Conservation (phyloP, 1,140 invertebrate species). For the Homalodisca vitripennis region DNA sequence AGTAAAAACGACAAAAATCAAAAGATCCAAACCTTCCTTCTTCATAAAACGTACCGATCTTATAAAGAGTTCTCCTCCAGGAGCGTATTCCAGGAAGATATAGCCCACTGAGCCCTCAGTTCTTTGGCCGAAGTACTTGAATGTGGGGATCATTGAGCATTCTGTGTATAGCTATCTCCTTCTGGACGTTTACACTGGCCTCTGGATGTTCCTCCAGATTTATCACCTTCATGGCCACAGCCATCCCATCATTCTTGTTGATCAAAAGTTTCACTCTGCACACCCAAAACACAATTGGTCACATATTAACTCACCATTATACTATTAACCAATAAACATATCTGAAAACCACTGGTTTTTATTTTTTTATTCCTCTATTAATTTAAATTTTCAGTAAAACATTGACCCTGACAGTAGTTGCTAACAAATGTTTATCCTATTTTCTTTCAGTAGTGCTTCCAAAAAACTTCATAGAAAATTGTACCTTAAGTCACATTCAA, state of each 20-base stretch:
- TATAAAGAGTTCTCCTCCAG: conserved; percentile 95
- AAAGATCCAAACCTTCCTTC: too few species aligned
- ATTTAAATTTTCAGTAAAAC: too few species aligned
- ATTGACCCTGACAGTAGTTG: too few species aligned
- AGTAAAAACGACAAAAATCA: conserved; percentile 10
- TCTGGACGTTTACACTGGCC: conserved; percentile 64
- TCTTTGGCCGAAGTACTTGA: conserved; percentile 85
- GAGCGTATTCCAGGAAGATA: conserved; percentile 95
- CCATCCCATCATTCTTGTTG: conserved; percentile 77
- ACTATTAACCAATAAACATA: too few species aligned
- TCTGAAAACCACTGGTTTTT: too few species aligned
- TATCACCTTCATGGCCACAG: conserved; percentile 92
- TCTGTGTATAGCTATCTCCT: conserved; percentile 85
- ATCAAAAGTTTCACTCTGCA: conserved; percentile 88
- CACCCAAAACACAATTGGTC: too few species aligned
- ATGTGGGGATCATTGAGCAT: conserved; percentile 83
- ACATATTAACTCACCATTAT: too few species aligned
- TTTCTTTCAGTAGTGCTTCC: too few species aligned
- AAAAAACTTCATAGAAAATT: too few species aligned
- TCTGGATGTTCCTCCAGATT: conserved; percentile 69
- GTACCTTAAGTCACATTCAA: too few species aligned
- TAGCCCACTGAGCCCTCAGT: conserved; percentile 77
- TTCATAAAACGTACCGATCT: conserved; percentile 90
- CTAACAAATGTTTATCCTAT: too few species aligned
- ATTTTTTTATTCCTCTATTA: too few species aligned